phyloP scores from a whole-genome alignment of 2,113 vertebrate genomes.

The Macrotis lagotis region DNA sequence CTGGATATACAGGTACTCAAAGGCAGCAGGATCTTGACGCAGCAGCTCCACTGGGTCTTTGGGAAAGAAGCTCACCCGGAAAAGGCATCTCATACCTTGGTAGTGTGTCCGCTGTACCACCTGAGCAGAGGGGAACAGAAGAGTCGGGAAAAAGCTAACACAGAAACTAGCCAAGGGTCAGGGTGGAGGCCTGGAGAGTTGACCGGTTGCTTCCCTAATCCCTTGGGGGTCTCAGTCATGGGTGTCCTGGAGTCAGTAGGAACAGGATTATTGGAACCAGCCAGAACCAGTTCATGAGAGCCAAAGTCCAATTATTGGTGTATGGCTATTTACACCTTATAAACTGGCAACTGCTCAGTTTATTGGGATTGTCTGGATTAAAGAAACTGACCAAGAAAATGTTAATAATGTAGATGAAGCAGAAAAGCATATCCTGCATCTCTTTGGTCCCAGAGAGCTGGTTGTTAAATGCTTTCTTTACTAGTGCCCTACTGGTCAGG shows the following conservation, averaged over 20 bases:
- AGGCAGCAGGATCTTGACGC: slow-evolving; percentile 94
- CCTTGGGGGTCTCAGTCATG: neutral
- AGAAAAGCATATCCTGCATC: neutral
- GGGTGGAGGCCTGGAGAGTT: neutral
- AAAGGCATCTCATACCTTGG: slow-evolving; percentile 98
- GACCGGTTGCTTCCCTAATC: neutral
- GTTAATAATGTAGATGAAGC: neutral
- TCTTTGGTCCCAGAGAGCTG: neutral
- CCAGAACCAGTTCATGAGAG: neutral
- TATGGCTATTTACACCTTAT: neutral
- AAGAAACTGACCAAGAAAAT: neutral
- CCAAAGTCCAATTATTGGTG: neutral
- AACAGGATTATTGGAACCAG: neutral
- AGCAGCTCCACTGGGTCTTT: slow-evolving; percentile 97
- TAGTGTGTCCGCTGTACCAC: slow-evolving; percentile 99
- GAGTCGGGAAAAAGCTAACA: neutral
- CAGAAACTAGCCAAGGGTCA: neutral
- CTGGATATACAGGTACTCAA: slow-evolving; percentile 99
- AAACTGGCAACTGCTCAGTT: neutral
- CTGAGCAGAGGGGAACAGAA: slow-evolving; percentile 77
- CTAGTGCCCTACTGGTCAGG: neutral
- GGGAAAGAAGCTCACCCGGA: slow-evolving; percentile 98
- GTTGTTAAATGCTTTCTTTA: neutral
- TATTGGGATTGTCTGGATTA: neutral
- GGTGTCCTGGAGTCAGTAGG: neutral